These are phyloP conservation scores for Cheilosia impressa DNA, from an alignment of 2,888 invertebrate genomes.

Conservation along the genomic window DNA sequence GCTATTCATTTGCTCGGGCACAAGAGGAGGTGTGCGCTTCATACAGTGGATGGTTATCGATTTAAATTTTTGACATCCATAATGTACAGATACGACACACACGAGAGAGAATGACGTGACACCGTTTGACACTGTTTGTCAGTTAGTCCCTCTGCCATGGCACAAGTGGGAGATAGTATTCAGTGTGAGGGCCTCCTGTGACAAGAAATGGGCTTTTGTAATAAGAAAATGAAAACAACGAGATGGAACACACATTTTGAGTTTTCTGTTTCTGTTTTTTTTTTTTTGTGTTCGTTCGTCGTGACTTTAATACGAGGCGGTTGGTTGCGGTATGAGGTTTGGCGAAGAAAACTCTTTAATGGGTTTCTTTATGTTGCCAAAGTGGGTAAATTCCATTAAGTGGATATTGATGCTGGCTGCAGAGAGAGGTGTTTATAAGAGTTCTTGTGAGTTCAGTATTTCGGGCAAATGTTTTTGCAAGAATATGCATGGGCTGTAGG, in stretches of 20 bases:
- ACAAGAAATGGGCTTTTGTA: slow-evolving; percentile 37
- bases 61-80: slow-evolving; percentile 67
- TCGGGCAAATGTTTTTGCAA: slow-evolving; percentile 17
- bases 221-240: slow-evolving; percentile 43
- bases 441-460: slow-evolving; percentile 36
- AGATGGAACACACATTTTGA: slow-evolving; percentile 6
- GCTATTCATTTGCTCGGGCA: slow-evolving; percentile 14
- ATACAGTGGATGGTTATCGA: slow-evolving; percentile 62
- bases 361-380: slow-evolving; percentile 24
- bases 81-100: slow-evolving; percentile 20
- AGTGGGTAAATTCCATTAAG: slow-evolving; percentile 58
- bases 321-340: not conserved
- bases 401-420: slow-evolving; percentile 64
- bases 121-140: slow-evolving; percentile 68
- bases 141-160: slow-evolving; percentile 46
- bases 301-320: slow-evolving; percentile 13
- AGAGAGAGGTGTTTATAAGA: slow-evolving; percentile 4
- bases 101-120: slow-evolving; percentile 48
- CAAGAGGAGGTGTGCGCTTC: slow-evolving; percentile 2
- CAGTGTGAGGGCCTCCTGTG: slow-evolving; percentile 38
- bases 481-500: not conserved
- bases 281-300: not conserved
- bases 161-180: slow-evolving; percentile 46
- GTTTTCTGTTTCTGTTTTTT: not conserved
- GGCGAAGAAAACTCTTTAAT: slow-evolving; percentile 29